Percentiles rank a stretch among this genome's conserved stretches.
Conservation (phyloP, 2,797 vertebrate genomes). For the Myotis vivesi region DNA sequence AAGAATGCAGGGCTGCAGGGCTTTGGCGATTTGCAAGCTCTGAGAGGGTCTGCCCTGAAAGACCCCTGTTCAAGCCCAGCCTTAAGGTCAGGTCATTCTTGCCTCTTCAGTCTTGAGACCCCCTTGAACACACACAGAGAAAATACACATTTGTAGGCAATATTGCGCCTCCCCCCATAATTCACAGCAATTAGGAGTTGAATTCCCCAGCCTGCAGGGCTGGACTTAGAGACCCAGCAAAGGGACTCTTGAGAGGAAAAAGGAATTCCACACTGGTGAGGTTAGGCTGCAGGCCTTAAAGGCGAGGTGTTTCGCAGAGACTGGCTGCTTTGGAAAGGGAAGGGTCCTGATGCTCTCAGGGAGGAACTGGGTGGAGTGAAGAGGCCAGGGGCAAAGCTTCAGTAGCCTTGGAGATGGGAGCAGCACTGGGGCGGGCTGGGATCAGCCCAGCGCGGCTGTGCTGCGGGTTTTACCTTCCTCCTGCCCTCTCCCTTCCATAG, state of each 20-base stretch:
- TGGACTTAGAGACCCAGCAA: conserved; percentile 3
- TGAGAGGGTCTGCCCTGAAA: neutral
- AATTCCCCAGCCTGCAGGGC: neutral
- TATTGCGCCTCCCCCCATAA: neutral
- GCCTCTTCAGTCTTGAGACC: neutral
- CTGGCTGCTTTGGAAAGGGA: neutral
- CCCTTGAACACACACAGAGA: neutral
- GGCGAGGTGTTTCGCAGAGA: neutral
- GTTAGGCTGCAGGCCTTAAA: neutral
- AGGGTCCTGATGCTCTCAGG: neutral
- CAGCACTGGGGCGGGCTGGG: neutral
- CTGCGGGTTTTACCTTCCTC: neutral
- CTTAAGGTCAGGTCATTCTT: neutral
- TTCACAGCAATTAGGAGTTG: conserved; percentile 29
- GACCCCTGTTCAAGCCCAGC: neutral
- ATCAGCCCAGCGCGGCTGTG: neutral
- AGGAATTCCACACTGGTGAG: conserved; percentile 60
- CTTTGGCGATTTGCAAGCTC: neutral
- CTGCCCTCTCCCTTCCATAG: neutral
- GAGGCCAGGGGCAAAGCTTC: no score
- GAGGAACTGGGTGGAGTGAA: neutral
- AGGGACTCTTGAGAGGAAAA: conserved; percentile 60
- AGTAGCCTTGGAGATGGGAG: neutral
- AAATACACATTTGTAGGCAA: neutral
- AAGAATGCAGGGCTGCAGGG: rapidly evolving